Base-by-base conservation (phyloP, 2,888 invertebrate genomes). In the Apoderus coryli region DNA sequence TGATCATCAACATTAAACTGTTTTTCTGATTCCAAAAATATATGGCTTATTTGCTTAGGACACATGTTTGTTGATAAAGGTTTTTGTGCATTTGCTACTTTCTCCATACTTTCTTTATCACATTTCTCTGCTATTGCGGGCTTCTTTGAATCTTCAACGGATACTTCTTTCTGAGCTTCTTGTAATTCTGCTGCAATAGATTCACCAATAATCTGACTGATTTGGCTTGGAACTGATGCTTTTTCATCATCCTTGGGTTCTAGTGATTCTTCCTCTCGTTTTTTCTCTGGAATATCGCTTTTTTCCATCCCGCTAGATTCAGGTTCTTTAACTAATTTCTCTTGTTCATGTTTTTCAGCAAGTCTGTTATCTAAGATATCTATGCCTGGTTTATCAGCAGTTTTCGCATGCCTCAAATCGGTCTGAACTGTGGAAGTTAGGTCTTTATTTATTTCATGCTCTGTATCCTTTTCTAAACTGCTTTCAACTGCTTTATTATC, bases 61-160 rank as follows among this genome's bases (percentile, higher is more conserved):
- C 24, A n/a, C n/a, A n/a, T n/a, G n/a, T n/a, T n/a, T n/a, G 23
- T 19, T 19, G 19, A 19, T 19, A 35, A 27, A 9, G 22, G n/a
- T 11, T 35, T 29, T 29, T 35, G 29, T 27, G 29, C 19, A 6
- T 10, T 24, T 9, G 11, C 15, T 25, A 31, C 29, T 25, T 40
- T 40, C 26, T 40, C 40, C 35, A 38, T 35, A 29, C 40, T 38
- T 42, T 46, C 41, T 29, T 38, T 40, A 14, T 44, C 44, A 13
- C 42, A 32, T 31, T 45, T 45, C 19, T 45, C 44, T 4, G 34
- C 28, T 16, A 35, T 28, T 6, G 27, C 16, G n/a, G 36, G 16
- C 16, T 33, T 28, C 7, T 11, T 11, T 5, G 23, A 10, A n/a
- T n/a, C n/a, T n/a, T n/a, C n/a, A n/a, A n/a, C n/a, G n/a, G n/a